Evolutionary conservation across 1,140 invertebrate species (phyloP).

Genomic region (Heliothis virescens): DNA sequence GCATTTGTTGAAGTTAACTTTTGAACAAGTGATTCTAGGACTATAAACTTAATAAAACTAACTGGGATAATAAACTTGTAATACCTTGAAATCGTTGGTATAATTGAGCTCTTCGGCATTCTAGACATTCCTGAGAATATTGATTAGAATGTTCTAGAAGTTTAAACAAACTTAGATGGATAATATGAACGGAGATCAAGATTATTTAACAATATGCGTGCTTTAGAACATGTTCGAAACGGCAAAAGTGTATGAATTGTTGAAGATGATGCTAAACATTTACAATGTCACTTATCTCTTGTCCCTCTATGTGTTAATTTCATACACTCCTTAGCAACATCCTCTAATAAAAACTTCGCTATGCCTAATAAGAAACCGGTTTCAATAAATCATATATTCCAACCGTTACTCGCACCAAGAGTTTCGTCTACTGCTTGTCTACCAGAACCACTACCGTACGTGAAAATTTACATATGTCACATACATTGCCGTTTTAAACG

Average conservation of each 20-base stretch:
- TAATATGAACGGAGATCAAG: too few species aligned
- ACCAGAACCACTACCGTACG: not conserved
- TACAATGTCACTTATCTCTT: not conserved
- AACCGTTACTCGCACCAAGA: constrained; percentile 10
- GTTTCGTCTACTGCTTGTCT: constrained; percentile 30
- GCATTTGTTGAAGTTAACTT: constrained; percentile 23
- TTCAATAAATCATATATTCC: constrained; percentile 14
- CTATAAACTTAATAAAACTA: too few species aligned
- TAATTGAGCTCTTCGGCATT: constrained; percentile 8
- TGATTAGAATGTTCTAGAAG: not conserved
- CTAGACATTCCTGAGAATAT: constrained; percentile 1
- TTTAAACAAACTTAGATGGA: not conserved
- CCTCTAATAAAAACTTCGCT: not conserved
- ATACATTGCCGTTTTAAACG: constrained; percentile 30
- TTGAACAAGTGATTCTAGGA: constrained; percentile 4
- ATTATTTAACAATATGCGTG: too few species aligned
- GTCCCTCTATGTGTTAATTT: not conserved
- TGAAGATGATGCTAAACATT: not conserved
- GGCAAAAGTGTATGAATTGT: too few species aligned
- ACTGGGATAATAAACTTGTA: not conserved
- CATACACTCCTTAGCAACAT: not conserved
- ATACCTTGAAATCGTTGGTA: not conserved
- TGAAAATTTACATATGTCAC: constrained; percentile 18
- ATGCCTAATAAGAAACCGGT: constrained; percentile 11
- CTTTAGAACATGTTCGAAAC: too few species aligned